phyloP scores from a whole-genome alignment of 1,140 invertebrate genomes.

The Phortica variegata region DNA sequence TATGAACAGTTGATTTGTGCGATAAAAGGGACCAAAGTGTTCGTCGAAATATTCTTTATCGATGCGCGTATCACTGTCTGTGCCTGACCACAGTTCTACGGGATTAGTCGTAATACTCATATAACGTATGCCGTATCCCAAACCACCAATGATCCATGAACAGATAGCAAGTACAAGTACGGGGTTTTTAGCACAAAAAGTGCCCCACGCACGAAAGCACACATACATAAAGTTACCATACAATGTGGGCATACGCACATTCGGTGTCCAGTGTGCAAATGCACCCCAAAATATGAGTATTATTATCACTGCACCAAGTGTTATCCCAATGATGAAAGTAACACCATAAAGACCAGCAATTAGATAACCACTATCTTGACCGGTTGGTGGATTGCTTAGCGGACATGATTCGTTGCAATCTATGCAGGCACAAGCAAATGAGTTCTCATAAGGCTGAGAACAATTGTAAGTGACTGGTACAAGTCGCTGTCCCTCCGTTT shows the following conservation, averaged over 20 bases:
- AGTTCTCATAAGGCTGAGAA: constrained; percentile 61
- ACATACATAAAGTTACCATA: constrained; percentile 56
- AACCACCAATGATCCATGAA: constrained; percentile 61
- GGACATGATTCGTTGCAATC: constrained; percentile 73
- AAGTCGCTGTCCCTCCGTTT: constrained; percentile 41
- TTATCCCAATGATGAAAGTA: constrained; percentile 53
- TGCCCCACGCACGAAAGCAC: constrained; percentile 62
- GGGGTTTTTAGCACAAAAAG: constrained; percentile 66
- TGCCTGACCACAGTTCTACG: constrained; percentile 85
- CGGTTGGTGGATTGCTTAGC: constrained; percentile 57
- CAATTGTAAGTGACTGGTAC: constrained; percentile 68
- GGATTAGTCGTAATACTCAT: constrained; percentile 80
- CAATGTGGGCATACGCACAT: constrained; percentile 31
- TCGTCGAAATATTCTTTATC: constrained; percentile 84
- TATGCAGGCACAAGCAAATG: constrained; percentile 72
- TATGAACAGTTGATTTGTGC: constrained; percentile 81
- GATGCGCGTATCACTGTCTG: constrained; percentile 69
- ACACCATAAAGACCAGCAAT: constrained; percentile 47
- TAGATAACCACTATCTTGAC: constrained; percentile 39
- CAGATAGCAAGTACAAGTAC: constrained; percentile 63
- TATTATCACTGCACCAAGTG: constrained; percentile 35
- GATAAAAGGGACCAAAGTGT: constrained; percentile 87
- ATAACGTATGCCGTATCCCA: constrained; percentile 66
- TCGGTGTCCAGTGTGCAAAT: neutral
- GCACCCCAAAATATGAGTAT: constrained; percentile 26